These are phyloP conservation scores for Yponomeuta sedellus DNA, from an alignment of 2,888 invertebrate genomes.

Conservation along the genomic window DNA sequence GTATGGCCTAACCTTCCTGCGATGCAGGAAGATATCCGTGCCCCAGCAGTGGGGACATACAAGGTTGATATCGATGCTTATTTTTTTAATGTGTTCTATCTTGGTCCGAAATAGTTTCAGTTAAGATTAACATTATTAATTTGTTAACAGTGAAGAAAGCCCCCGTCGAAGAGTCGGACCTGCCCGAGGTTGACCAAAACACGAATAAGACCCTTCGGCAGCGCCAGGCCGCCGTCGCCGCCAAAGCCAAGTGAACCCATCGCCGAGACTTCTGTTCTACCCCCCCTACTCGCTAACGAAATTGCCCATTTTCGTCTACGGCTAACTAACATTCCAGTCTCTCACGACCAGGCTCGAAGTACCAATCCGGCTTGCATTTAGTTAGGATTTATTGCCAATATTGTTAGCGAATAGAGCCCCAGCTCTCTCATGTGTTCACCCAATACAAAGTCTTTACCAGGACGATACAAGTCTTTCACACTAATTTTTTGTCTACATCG, in stretches of 20 bases:
- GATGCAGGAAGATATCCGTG: too few relatives aligned
- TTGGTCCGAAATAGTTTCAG: not conserved
- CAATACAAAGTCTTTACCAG: not conserved
- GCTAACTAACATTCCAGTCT: too few relatives aligned
- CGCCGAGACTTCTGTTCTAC: not conserved
- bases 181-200: conserved; percentile 96
- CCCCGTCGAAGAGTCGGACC: conserved; percentile 86
- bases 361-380: not conserved
- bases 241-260: conserved; percentile 74
- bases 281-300: too few relatives aligned
- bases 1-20: too few relatives aligned
- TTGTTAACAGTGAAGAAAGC: conserved; percentile 77
- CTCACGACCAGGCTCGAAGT: conserved; percentile 10
- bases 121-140: not conserved
- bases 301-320: too few relatives aligned
- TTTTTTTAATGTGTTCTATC: too few relatives aligned
- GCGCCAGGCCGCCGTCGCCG: conserved; percentile 64
- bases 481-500: conserved; percentile 28
- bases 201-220: conserved; percentile 84
- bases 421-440: conserved; percentile 7
- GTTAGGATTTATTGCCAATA: too few relatives aligned
- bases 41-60: too few relatives aligned
- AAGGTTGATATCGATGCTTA: too few relatives aligned
- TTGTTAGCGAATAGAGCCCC: not conserved
- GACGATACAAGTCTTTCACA: conserved; percentile 51